Percentiles rank a stretch among this genome's conserved stretches.
phyloP scores from a whole-genome alignment of 2,888 invertebrate species.

The Perdita meconis region DNA sequence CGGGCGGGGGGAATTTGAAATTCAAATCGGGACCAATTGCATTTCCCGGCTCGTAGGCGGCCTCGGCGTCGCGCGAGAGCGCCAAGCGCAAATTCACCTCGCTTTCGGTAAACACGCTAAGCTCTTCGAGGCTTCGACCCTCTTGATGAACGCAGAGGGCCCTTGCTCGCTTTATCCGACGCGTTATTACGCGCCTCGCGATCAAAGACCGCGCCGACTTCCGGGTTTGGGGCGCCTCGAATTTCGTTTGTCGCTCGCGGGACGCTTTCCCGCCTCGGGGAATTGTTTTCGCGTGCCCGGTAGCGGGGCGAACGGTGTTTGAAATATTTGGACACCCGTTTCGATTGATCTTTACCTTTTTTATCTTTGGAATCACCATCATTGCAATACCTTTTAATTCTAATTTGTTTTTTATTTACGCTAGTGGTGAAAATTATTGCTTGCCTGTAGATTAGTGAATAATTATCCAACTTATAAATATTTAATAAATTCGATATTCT shows the following conservation, averaged over 20 bases:
- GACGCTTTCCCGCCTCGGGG: conserved; percentile 7
- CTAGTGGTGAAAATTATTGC: no score
- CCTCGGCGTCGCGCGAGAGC: conserved; percentile 43
- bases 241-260: conserved; percentile 32
- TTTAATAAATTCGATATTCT: no score
- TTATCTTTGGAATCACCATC: no score
- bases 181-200: conserved; percentile 42
- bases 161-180: background rate
- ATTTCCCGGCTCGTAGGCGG: conserved; percentile 30
- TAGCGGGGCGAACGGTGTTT: no score
- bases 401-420: no score
- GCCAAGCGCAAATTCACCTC: conserved; percentile 56
- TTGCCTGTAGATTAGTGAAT: no score
- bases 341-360: no score
- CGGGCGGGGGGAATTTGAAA: conserved; percentile 59
- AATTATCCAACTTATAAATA: no score
- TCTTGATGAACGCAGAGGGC: conserved; percentile 51
- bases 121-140: conserved; percentile 35
- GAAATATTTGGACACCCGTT: no score
- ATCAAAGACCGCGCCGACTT: conserved; percentile 43
- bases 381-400: no score
- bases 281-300: conserved; percentile 9
- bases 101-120: conserved; percentile 60
- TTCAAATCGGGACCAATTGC: conserved; percentile 62
- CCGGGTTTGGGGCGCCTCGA: conserved; percentile 26